These are phyloP conservation scores for Chaetodon trifasciatus DNA, from an alignment of 2,797 vertebrate genomes.

Conservation along the genomic window DNA sequence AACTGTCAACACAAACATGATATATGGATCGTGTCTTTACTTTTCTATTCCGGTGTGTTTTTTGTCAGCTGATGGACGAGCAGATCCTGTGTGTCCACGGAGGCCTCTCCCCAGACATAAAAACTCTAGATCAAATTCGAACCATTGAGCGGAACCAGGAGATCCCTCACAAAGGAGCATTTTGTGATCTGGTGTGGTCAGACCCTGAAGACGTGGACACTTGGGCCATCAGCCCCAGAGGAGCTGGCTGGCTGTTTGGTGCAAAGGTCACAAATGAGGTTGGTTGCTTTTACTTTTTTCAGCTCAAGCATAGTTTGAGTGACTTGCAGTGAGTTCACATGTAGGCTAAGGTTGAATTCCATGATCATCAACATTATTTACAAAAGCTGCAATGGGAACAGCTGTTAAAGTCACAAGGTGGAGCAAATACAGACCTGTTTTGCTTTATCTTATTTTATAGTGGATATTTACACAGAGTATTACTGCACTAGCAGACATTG, in stretches of 20 bases:
- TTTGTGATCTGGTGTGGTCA: constrained; percentile 98
- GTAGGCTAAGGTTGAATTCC: not conserved
- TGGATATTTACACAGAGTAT: not conserved
- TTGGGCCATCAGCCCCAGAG: constrained; percentile 97
- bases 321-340: not conserved
- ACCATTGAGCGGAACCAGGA: constrained; percentile 98
- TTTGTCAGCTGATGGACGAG: constrained; percentile 94
- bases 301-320: not conserved
- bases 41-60: not conserved
- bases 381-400: not conserved
- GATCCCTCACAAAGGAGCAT: constrained; percentile 98
- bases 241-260: constrained; percentile 97
- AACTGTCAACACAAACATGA: not conserved
- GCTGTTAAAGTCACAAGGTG: not conserved
- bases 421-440: not conserved
- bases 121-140: constrained; percentile 97
- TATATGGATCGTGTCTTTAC: not conserved
- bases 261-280: constrained; percentile 99
- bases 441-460: not conserved
- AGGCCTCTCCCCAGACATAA: constrained; percentile 98
- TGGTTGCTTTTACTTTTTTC: not conserved
- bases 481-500: not conserved
- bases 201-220: constrained; percentile 98
- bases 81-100: constrained; percentile 98
- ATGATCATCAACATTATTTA: not conserved